A percentile compares a stretch with the other conserved stretches of the same genome.
Evolutionary conservation across 2,797 vertebrate genomes (phyloP).

Genomic region (Platyrinchus mystaceus): DNA sequence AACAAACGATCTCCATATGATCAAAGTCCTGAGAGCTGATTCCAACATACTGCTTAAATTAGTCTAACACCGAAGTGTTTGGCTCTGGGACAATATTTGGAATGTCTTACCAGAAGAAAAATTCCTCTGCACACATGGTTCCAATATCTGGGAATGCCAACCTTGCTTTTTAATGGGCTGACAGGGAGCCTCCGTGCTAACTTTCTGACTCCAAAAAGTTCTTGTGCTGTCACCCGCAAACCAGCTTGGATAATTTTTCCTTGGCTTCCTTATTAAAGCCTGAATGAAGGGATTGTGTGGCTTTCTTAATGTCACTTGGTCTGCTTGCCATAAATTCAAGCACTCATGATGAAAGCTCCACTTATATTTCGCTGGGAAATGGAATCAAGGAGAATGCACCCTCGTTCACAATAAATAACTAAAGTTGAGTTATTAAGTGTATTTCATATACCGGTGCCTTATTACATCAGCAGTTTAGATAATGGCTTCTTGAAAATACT

Average conservation of each 20-base stretch:
- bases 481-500: constrained; percentile 74
- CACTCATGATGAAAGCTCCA: constrained; percentile 83
- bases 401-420: constrained; percentile 82
- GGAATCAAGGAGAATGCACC: constrained; percentile 80
- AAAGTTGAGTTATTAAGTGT: constrained; percentile 85
- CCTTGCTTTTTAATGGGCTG: constrained; percentile 98
- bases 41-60: constrained; percentile 99
- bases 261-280: constrained; percentile 84
- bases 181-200: constrained; percentile 94
- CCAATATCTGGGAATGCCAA: constrained; percentile 96
- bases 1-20: constrained; percentile 99
- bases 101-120: constrained; percentile 99
- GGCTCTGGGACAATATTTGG: constrained; percentile 98
- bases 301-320: constrained; percentile 80
- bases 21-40: constrained; percentile 95
- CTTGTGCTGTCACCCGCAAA: constrained; percentile 95
- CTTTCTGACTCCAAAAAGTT: constrained; percentile 94
- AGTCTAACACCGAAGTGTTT: constrained; percentile 99
- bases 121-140: constrained; percentile 99
- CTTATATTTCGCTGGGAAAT: constrained; percentile 83
- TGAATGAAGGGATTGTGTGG: constrained; percentile 88
- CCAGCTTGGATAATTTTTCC: constrained; percentile 84
- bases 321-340: constrained; percentile 82
- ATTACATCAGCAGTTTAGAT: constrained; percentile 82
- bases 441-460: constrained; percentile 77